These are phyloP conservation scores for Perccottus glenii DNA, from an alignment of 2,113 vertebrate species.

Conservation along the genomic window DNA sequence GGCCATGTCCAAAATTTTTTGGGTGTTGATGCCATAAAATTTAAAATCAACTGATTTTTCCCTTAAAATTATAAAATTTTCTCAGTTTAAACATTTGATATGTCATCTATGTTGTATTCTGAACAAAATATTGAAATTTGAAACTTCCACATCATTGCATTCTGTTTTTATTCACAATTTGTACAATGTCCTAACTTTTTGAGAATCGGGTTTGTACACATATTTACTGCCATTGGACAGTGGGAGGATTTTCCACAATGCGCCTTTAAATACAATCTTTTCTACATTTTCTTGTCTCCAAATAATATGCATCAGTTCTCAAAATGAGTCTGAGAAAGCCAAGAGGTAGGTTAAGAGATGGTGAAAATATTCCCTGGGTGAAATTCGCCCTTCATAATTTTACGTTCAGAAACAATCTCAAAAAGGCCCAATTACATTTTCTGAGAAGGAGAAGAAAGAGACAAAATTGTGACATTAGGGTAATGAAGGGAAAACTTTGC, in stretches of 20 bases:
- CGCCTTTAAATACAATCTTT: constrained; percentile 23
- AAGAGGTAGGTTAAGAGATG: constrained; percentile 31
- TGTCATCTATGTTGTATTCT: too few species aligned
- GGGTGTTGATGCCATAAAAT: too few species aligned
- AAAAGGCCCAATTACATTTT: constrained; percentile 69
- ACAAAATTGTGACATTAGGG: constrained; percentile 71
- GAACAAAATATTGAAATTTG: too few species aligned
- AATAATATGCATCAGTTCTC: constrained; percentile 33
- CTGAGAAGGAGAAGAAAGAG: constrained; percentile 50
- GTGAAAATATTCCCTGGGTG: constrained; percentile 41
- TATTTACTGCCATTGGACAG: not conserved
- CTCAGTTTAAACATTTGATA: too few species aligned
- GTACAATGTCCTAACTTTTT: too few species aligned
- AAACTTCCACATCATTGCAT: too few species aligned
- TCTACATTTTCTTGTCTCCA: constrained; percentile 30
- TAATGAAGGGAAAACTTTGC: constrained; percentile 72
- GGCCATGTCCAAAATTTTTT: too few species aligned
- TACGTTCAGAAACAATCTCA: constrained; percentile 56
- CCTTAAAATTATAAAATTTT: too few species aligned
- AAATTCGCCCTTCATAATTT: constrained; percentile 49
- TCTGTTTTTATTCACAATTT: too few species aligned
- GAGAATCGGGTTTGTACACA: too few species aligned
- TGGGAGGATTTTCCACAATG: constrained; percentile 12
- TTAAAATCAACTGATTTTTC: too few species aligned
- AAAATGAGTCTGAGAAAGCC: constrained; percentile 26